Percentiles rank a stretch among this genome's conserved stretches.
Evolutionary conservation across 2,888 invertebrate species (phyloP).

Genomic region (Mesorhabditis sp.): DNA sequence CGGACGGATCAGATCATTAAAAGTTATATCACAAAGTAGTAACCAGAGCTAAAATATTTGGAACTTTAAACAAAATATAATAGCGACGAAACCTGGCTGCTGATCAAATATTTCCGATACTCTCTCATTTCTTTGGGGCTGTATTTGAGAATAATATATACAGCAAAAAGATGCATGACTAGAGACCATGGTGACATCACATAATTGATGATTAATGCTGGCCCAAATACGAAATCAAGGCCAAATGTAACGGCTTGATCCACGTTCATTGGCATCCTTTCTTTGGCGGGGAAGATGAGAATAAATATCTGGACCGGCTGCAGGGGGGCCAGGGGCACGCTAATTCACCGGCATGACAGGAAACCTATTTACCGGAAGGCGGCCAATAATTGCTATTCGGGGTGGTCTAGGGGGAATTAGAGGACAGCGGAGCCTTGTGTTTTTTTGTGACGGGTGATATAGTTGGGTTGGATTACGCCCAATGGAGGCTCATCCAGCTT

Average conservation of each 20-base stretch:
- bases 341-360: too few species aligned
- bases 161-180: neutral
- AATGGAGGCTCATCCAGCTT: too few species aligned
- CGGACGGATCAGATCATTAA: neutral
- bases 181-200: neutral
- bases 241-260: neutral
- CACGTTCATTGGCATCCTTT: neutral
- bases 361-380: too few species aligned
- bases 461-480: too few species aligned
- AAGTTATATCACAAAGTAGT: neutral
- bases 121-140: neutral
- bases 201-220: neutral
- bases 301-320: too few species aligned
- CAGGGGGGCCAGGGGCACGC: too few species aligned
- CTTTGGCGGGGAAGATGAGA: too few species aligned
- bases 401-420: too few species aligned
- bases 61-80: neutral
- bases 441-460: too few species aligned
- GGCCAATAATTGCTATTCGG: too few species aligned
- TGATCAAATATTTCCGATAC: constrained; percentile 5
- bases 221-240: neutral
- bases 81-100: neutral
- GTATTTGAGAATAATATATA: neutral
- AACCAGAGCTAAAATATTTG: neutral
- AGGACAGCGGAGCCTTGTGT: too few species aligned